A percentile compares a stretch with the other conserved stretches of the same genome.
phyloP scores from a whole-genome alignment of 2,888 invertebrate species.

The Rhyacophila evoluta region DNA sequence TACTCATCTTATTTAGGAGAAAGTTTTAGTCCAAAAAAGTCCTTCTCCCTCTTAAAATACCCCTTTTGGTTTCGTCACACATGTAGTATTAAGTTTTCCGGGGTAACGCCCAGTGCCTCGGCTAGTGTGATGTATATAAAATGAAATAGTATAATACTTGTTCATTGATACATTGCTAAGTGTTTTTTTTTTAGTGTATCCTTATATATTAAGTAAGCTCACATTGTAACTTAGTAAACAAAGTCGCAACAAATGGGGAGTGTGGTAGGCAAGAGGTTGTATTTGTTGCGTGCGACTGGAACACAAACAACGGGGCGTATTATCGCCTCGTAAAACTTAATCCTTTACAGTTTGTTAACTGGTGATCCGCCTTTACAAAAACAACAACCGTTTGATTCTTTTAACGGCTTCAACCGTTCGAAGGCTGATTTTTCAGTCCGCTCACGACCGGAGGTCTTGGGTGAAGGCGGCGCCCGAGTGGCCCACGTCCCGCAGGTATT shows the following conservation, averaged over 20 bases:
- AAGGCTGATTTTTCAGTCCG: background rate
- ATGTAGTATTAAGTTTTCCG: no score
- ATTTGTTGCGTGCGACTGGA: background rate
- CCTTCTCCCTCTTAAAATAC: no score
- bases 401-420: background rate
- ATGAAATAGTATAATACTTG: no score
- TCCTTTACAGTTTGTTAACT: slow-evolving; percentile 14
- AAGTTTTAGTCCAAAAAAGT: no score
- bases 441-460: slow-evolving; percentile 14
- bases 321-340: background rate
- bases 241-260: background rate
- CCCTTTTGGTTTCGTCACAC: no score
- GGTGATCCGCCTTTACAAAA: background rate
- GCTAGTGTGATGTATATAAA: no score
- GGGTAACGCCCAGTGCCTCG: no score
- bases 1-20: no score
- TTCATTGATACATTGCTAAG: no score
- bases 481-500: slow-evolving; percentile 22
- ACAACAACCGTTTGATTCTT: slow-evolving; percentile 11
- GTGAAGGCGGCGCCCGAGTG: slow-evolving; percentile 9
- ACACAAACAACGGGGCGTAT: background rate
- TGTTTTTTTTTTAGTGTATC: no score
- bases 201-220: background rate
- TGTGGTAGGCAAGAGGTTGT: background rate
- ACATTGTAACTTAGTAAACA: background rate